A percentile compares a stretch with the other conserved stretches of the same genome.
These are phyloP conservation scores for Callipepla californica DNA, from an alignment of 2,113 vertebrate genomes.

Conservation along the genomic window DNA sequence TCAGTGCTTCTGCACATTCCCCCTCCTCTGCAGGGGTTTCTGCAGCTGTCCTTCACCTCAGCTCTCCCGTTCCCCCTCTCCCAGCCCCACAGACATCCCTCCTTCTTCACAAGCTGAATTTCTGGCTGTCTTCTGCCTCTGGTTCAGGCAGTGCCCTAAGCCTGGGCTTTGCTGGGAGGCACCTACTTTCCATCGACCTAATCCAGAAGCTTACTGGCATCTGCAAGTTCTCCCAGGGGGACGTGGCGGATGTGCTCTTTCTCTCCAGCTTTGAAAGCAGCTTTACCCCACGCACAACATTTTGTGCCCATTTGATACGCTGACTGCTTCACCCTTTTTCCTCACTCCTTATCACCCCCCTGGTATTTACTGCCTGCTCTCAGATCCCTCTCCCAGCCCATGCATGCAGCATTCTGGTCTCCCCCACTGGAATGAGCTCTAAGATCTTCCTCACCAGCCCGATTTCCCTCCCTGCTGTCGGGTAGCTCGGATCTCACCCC, in stretches of 20 bases:
- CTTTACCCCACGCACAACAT: not conserved
- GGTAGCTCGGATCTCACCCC: not conserved
- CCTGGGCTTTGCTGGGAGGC: not conserved
- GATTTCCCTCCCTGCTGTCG: not conserved
- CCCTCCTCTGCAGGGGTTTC: not conserved
- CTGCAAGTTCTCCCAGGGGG: not conserved
- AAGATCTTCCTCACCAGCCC: not conserved
- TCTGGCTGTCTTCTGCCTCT: not conserved
- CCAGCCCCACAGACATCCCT: not conserved
- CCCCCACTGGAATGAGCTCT: not conserved
- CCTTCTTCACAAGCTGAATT: not conserved
- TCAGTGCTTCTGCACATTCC: not conserved
- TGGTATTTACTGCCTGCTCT: not conserved
- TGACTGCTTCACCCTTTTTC: not conserved
- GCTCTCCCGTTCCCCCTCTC: fast-evolving
- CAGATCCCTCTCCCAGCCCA: not conserved
- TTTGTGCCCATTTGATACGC: not conserved
- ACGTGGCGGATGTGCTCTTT: not conserved
- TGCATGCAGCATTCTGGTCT: not conserved
- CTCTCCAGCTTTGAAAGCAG: not conserved
- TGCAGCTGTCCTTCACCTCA: not conserved
- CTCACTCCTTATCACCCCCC: not conserved
- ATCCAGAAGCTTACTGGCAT: not conserved
- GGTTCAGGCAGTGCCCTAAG: not conserved
- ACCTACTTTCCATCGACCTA: not conserved